Base-by-base conservation (phyloP, 2,888 invertebrate genomes). In the Ophion ventricosus region DNA sequence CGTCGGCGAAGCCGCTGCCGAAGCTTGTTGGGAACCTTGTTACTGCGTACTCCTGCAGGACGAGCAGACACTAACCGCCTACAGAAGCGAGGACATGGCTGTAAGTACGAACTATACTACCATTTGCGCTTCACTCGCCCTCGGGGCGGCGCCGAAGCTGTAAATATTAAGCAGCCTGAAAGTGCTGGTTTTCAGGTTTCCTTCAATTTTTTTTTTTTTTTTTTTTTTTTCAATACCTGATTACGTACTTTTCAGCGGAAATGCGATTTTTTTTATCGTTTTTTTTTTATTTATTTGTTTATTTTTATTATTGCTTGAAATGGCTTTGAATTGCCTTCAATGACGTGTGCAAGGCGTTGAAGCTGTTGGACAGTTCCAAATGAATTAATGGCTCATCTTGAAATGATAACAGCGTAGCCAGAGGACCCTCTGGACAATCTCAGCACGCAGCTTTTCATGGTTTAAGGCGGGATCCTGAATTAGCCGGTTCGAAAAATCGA, bases 11-110 rank as follows among this genome's bases (percentile, higher is more conserved):
- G 93, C 94, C 74, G 94, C 95, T 61, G 94, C 95, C 67, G 95
- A 95, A 66, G 94, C 96, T 66, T 94, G 95, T 82, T 97, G 97
- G 97, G 96, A 97, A 93, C 97, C 97, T 20, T 96, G 96, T 94
- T 97, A 96, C 94, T 97, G 97, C 93, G 96, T 97, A 63, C 94
- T 97, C 89, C 95, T 96, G 88, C 96, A 96, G 93, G 96, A 96
- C 93, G 95, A 96, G 88, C 95, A 96, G 91, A 96, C 96, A 82
- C 95, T 97, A 91, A 96, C 96, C 17, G 96, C 96, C 64, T 96
- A 97, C 94, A 95, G 96, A 87, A 96, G 96, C 92, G 97, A 97
- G 94, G 96, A 97, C 93, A 96, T 97, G 93, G 96, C 96, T 93
- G 96, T 96, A 92, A 96, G 96, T 95, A 84, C 70, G 57, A 35